Percentiles rank a stretch among this genome's conserved stretches.
phyloP scores from a whole-genome alignment of 2,888 invertebrate genomes.

The Parnassius mnemosyne region DNA sequence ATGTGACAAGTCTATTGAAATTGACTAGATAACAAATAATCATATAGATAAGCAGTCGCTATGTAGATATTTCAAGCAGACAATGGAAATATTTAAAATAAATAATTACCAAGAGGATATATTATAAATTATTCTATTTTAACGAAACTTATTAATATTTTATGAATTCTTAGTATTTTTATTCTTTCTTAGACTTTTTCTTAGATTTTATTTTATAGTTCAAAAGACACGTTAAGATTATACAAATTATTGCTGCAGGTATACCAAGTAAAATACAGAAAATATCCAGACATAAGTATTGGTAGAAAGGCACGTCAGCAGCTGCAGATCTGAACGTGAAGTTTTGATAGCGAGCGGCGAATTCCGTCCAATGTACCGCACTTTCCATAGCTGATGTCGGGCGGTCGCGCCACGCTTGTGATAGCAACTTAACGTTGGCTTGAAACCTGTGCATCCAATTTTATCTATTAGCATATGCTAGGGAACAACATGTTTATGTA shows the following conservation, averaged over 20 bases:
- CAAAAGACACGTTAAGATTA: slow-evolving; percentile 7
- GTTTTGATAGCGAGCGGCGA: slow-evolving; percentile 68
- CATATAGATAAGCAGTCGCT: too few relatives aligned
- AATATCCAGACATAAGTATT: slow-evolving; percentile 62
- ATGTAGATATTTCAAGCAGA: too few relatives aligned
- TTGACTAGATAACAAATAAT: too few relatives aligned
- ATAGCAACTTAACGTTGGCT: slow-evolving; percentile 59
- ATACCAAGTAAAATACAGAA: slow-evolving; percentile 19
- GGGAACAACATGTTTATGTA: too few relatives aligned
- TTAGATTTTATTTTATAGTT: slow-evolving; percentile 7
- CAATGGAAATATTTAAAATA: too few relatives aligned
- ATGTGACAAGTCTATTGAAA: too few relatives aligned
- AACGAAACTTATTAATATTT: too few relatives aligned
- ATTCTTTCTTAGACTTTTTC: slow-evolving; percentile 17
- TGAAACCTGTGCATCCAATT: slow-evolving; percentile 48
- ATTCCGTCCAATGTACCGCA: slow-evolving; percentile 81
- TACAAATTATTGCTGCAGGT: not conserved
- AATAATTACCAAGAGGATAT: too few relatives aligned
- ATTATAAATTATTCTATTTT: too few relatives aligned
- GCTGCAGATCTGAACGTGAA: slow-evolving; percentile 58
- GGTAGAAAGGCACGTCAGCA: slow-evolving; percentile 56
- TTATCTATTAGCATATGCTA: not conserved
- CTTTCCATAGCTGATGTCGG: slow-evolving; percentile 71
- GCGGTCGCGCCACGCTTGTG: slow-evolving; percentile 74
- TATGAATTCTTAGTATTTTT: not conserved